A percentile compares a stretch with the other conserved stretches of the same genome.
Evolutionary conservation across 2,888 invertebrate genomes (phyloP).

Genomic region (Tenthredo mesomela): DNA sequence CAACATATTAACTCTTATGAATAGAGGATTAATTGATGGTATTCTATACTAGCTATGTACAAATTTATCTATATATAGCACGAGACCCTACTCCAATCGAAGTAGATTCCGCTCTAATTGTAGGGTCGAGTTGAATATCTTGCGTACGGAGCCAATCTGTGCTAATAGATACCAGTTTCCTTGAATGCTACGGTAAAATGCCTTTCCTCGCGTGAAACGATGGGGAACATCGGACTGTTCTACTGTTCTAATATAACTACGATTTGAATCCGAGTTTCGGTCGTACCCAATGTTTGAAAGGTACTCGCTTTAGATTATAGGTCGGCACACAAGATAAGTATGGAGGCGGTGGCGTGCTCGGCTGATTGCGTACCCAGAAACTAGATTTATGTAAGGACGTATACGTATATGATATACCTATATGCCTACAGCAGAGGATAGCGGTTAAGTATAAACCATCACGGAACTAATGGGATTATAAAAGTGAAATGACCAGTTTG

Average conservation of each 20-base stretch:
- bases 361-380: constrained; percentile 40
- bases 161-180: constrained; percentile 46
- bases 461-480: constrained; percentile 28
- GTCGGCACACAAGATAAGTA: constrained; percentile 17
- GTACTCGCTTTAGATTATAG: constrained; percentile 33
- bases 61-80: constrained; percentile 1
- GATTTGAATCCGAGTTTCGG: constrained; percentile 43
- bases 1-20: not conserved
- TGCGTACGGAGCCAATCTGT: constrained; percentile 41
- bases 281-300: constrained; percentile 19
- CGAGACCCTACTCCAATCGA: constrained; percentile 24
- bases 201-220: constrained; percentile 26
- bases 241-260: constrained; percentile 25
- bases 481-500: constrained; percentile 42
- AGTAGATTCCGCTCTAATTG: constrained; percentile 44
- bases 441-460: constrained; percentile 7
- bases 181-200: constrained; percentile 15
- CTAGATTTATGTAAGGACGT: constrained; percentile 9
- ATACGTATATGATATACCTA: not conserved
- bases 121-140: constrained; percentile 42
- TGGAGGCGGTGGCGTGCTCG: not conserved
- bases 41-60: not conserved
- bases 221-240: constrained; percentile 20
- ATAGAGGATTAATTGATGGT: not conserved
- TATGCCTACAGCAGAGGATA: not conserved